These are phyloP conservation scores for Phaedon cochleariae DNA, from an alignment of 2,888 invertebrate genomes.

Conservation along the genomic window DNA sequence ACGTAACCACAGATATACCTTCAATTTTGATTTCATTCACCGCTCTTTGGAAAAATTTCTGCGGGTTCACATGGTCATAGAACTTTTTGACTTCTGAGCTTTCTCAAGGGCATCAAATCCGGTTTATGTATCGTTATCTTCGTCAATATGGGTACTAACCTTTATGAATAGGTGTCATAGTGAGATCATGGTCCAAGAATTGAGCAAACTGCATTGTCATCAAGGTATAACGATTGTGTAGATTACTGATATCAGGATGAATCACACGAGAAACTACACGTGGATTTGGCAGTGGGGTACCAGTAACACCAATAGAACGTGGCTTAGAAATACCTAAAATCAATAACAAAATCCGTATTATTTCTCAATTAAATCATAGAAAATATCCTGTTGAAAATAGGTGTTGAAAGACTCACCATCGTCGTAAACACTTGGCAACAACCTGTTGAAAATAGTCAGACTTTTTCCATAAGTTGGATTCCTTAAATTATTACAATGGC, in stretches of 20 bases:
- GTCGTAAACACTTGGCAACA: conserved; percentile 87
- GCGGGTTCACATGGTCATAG: too few species aligned
- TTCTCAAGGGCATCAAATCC: too few species aligned
- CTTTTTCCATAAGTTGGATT: conserved; percentile 86
- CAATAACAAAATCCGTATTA: too few species aligned
- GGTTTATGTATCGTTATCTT: too few species aligned
- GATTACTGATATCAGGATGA: conserved; percentile 90
- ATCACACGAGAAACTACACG: conserved; percentile 86
- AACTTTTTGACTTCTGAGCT: too few species aligned
- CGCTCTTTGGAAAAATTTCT: too few species aligned
- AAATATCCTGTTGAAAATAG: too few species aligned
- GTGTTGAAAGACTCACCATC: conserved; percentile 72
- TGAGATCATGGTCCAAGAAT: conserved; percentile 93
- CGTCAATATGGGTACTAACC: too few species aligned
- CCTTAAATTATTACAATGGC: conserved; percentile 87
- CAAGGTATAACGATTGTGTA: conserved; percentile 86
- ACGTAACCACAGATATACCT: too few species aligned
- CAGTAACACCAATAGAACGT: conserved; percentile 76
- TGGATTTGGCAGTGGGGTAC: conserved; percentile 83
- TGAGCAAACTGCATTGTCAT: conserved; percentile 97
- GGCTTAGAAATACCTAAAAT: conserved; percentile 79
- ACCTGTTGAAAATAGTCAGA: conserved; percentile 83
- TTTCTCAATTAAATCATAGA: too few species aligned
- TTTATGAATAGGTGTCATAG: conserved; percentile 92
- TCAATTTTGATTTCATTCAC: too few species aligned